phyloP scores from a whole-genome alignment of 2,888 invertebrate genomes.

The Priocnemis perturbator region DNA sequence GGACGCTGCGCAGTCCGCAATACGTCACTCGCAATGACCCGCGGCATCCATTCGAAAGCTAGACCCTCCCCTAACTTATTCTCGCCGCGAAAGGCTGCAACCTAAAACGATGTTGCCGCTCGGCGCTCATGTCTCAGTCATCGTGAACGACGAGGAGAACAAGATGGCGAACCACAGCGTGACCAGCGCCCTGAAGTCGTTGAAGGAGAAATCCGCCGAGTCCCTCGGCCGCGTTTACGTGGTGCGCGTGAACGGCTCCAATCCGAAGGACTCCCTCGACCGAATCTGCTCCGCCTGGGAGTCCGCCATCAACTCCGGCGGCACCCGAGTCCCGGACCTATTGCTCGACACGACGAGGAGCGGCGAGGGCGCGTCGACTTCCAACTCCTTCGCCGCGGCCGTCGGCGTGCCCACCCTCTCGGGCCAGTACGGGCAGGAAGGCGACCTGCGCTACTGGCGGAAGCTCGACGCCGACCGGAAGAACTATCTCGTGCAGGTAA shows the following conservation, averaged over 20 bases:
- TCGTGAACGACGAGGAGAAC: conserved; percentile 66
- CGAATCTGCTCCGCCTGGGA: conserved; percentile 65
- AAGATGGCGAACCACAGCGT: conserved; percentile 66
- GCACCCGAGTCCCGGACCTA: conserved; percentile 84
- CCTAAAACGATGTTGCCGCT: too few species aligned
- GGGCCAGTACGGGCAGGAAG: conserved; percentile 89
- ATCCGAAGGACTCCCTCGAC: conserved; percentile 58
- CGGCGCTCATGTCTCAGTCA: too few species aligned
- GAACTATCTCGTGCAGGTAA: conserved; percentile 72
- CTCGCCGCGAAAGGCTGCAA: too few species aligned
- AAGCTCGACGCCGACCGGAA: conserved; percentile 82
- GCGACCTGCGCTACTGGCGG: conserved; percentile 90
- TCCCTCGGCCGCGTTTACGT: conserved; percentile 61
- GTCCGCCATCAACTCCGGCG: conserved; percentile 73
- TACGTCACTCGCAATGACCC: too few species aligned
- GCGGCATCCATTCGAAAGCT: too few species aligned
- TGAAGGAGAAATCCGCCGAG: conserved; percentile 58
- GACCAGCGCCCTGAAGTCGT: conserved; percentile 56
- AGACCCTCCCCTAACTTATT: too few species aligned
- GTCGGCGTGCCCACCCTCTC: conserved; percentile 89
- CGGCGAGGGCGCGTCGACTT: conserved; percentile 88
- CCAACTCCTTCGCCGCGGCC: conserved; percentile 88
- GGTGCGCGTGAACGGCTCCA: conserved; percentile 59
- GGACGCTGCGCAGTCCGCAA: too few species aligned
- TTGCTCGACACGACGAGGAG: conserved; percentile 89